Conservation (phyloP, 2,113 vertebrate species). For the Gnathonemus longibarbis region DNA sequence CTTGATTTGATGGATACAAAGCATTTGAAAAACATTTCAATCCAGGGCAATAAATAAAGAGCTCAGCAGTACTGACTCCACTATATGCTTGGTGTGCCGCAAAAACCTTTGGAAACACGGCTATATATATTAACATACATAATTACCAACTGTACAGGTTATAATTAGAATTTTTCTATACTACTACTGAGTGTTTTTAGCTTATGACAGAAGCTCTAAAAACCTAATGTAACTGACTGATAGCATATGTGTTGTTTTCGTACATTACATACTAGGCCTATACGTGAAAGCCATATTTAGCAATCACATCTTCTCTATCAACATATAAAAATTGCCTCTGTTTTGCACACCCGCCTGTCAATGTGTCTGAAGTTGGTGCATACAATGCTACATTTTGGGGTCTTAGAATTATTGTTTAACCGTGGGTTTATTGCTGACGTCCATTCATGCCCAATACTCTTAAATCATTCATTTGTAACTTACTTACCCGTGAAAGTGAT, state of each 20-base stretch:
- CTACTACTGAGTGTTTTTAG: not conserved
- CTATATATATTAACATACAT: not conserved
- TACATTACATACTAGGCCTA: not conserved
- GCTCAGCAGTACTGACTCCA: not conserved
- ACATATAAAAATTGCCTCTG: not conserved
- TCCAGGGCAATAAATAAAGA: not conserved
- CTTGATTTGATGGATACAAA: not conserved
- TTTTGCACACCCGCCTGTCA: not conserved
- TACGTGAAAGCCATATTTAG: not conserved
- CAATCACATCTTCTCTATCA: not conserved
- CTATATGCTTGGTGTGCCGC: not conserved
- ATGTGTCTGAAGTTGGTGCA: not conserved
- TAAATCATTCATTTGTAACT: not conserved
- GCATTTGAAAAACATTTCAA: not conserved
- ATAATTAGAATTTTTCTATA: not conserved
- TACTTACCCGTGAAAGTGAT: not conserved
- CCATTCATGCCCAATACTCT: not conserved
- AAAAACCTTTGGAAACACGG: not conserved
- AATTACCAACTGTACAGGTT: not conserved
- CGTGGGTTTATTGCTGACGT: not conserved
- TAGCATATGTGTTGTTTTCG: not conserved
- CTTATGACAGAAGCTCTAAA: not conserved
- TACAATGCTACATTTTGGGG: not conserved
- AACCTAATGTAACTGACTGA: not conserved
- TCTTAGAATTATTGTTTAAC: not conserved